Conservation (phyloP, 2,888 invertebrate genomes). For the Mimachlamys varia region DNA sequence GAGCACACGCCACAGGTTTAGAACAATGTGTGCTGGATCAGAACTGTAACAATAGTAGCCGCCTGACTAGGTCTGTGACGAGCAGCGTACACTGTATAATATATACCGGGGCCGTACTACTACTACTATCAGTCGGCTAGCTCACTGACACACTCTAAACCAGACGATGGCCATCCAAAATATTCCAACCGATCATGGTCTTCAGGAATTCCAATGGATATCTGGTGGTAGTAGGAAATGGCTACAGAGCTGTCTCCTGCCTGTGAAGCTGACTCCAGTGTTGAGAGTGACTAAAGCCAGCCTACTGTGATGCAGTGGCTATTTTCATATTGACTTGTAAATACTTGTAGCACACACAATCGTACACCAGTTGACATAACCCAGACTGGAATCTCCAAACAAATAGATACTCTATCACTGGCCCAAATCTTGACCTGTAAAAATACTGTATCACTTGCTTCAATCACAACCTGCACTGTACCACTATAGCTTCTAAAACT, state of each 20-base stretch:
- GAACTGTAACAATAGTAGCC: constrained; percentile 20
- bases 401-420: not conserved
- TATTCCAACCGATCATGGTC: not conserved
- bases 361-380: not conserved
- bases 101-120: not conserved
- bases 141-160: constrained; percentile 9
- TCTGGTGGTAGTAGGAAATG: not conserved
- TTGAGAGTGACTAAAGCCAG: not conserved
- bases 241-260: not conserved
- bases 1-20: not conserved
- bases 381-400: not conserved
- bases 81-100: not conserved
- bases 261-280: no score
- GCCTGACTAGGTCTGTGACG: not conserved
- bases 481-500: not conserved
- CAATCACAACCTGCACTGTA: not conserved
- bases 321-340: not conserved
- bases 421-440: not conserved
- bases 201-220: not conserved
- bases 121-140: constrained; percentile 18
- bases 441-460: not conserved
- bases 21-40: not conserved
- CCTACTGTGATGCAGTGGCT: no score
- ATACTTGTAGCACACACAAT: no score
- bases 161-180: constrained; percentile 26